Base-by-base conservation (phyloP, 1,140 invertebrate species). In the Drosophila bipectinata region DNA sequence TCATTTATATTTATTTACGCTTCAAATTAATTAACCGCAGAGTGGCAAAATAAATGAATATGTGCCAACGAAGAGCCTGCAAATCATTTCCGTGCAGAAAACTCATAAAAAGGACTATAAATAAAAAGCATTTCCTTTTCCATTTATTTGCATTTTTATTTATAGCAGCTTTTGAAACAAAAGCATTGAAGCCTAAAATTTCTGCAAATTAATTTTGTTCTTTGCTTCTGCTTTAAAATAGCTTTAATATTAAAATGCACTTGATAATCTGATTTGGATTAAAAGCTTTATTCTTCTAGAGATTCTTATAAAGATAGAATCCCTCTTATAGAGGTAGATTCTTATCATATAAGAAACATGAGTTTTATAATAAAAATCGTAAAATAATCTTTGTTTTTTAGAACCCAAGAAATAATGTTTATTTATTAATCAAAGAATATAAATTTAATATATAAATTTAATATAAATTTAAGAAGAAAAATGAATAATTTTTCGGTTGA, bases 1-100 rank as follows among this genome's bases (percentile, higher is more conserved):
- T 32, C 44, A 49, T 61, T 76, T 69, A 61, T 77, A 67, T 62
- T 73, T 63, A 47, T 74, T 49, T 64, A 12, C 72, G 18, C 60
- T 62, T 58, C 54, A 71, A 71, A 82, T 84, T 60, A 72, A 76
- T 79, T 68, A 76, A 63, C 61, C 75, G 34, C 72, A 76, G 60
- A 60, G 55, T 59, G 54, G 32, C 47, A 51, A 67, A 62, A 59
- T 56, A 73, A 66, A 77, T 80, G 44, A 72, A 61, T 44, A 56
- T 58, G 63, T 57, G 56, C 51, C 51, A 60, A 26, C 55, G 39
- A 48, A 10, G 44, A 39, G 32, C 7, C 9, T 37, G 56, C 21
- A 37, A 77, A 45, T 57, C 41, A 62, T 55, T 56, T 69, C 39
- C 34, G 54, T 34, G 58, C 39, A 34, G 21, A 37, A 39, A 47